Base-by-base conservation (phyloP, 2,797 vertebrate genomes). In the Dallia pectoralis region DNA sequence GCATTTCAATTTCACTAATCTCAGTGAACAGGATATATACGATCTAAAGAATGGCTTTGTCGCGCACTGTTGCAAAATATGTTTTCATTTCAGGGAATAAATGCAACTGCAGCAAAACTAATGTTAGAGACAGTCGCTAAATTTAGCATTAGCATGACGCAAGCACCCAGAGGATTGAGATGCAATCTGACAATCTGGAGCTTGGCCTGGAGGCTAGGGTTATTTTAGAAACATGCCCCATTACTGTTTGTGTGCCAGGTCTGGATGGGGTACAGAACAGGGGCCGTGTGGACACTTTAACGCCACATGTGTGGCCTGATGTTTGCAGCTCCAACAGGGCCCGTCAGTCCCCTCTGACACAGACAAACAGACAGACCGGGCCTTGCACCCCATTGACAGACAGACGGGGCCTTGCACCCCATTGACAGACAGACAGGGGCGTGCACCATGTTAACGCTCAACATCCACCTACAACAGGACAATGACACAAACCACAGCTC, bases 181-280 rank as follows among this genome's bases (percentile, higher is more conserved):
- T 59, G 69, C 19, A 14, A 56, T 40, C 19, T 70, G 69, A 70
- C 69, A 70, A n/a, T 63, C 36, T 72, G 25, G 70, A 72, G 25
- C 47, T 47, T 36, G 72, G 64, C 59, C 32, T 74, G 33, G 59
- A 44, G 62, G 47, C 49, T 0, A n/a, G 49, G 14, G 49, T 56
- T 59, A 70, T 70, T 70, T 70, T 40, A 25, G 32, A 70, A 70
- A 56, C 51, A 59, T 25, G 30, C 12, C 53, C 32, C 30, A 70
- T 69, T 32, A 53, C 48, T n/a, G 3, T 30, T 30, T 16, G 29
- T 18, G 4, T 0, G 30, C 18, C 18, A 33, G 9, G 0, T 29
- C 27, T 4, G 48, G 29, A 4, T 48, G 29, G 66, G 15, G 33
- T 32, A 4, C 18, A 40, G 36, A 40, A 40, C 4, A n/a, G 36